Evolutionary conservation across 2,888 invertebrate species (phyloP), one percentile per base, ranked within the genome.

Genomic region (Matsumyia berberina): DNA sequence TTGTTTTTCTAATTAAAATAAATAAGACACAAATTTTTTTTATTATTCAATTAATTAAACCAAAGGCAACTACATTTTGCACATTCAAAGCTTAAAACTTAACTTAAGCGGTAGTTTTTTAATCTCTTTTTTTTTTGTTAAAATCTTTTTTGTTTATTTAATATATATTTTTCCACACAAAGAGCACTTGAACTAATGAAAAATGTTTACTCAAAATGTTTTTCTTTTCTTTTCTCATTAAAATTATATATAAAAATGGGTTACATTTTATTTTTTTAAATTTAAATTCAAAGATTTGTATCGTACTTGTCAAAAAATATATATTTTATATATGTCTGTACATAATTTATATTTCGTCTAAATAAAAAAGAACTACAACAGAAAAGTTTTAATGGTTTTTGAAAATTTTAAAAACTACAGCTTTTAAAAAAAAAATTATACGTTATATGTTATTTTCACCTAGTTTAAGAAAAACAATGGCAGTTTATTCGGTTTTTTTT

Each of bases 161-260:
- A n/a, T 57, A 33, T 17, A 15, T 69, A 1, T 60, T 51, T 60
- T 39, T 72, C 15, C 64, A 72, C 72, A 66, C 44, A 72, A 79
- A 72, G 72, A 79, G 79, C 79, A 79, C 79, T 79, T 72, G 72
- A 79, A 66, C 72, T 57, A 79, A 79, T 24, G 42, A 73, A 78
- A 69, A 39, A 17, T 42, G n/a, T 31, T 67, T 42, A 57, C 69
- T 46, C 46, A 57, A 12, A 15, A 5, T 24, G 24, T 24, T 24
- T 24, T 24, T 24, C 4, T 24, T 24, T 24, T 24, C 24, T 3
- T 24, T 53, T 53, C 12, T 39, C 24, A 39, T 39, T 69, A 44
- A 78, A 24, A 24, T 53, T 46, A 78, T 55, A 55, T 24, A 3
- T 44, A 33, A 44, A 73, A 60, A 42, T 6, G 17, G 55, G 37